Base-by-base conservation (phyloP, 2,888 invertebrate genomes). In the Ischnura elegans region DNA sequence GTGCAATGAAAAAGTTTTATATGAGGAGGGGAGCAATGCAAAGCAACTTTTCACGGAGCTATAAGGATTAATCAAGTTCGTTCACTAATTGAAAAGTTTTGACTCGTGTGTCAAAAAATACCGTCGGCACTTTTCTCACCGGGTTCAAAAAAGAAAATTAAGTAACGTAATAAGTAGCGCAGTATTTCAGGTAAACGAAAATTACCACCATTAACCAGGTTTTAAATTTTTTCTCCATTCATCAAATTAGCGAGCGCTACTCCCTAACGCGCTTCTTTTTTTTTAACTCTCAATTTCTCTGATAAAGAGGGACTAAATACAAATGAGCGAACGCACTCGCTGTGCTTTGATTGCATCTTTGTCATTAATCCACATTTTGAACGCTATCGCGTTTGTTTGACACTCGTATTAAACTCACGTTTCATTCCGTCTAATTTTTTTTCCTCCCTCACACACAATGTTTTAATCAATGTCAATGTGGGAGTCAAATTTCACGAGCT, bases 271-370 rank as follows among this genome's bases (percentile, higher is more conserved):
- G 51, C 8, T 19, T 16, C 6, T 76, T 76, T 61, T 76, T 61
- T 76, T 76, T 36, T 10, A 36, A 76, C 36, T 76, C 36, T 0
- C 76, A 76, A 76, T 76, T 13, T 36, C 16, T n/a, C 36, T 36
- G 76, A 76, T 76, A 76, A 76, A 76, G 29, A 76, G 76, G 10
- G 76, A 10, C 76, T 76, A 76, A 76, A 76, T 36, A 36, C 76
- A 36, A 76, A n/a, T 76, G 76, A 76, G 76, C 36, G n/a, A 10
- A 36, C 76, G 16, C 76, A 36, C 36, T 29, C 76, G 29, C 29
- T 13, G 76, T 76, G 76, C 29, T 36, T 76, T 76, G 76, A 76
- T 76, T 76, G 76, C 76, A 76, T 76, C 76, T 76, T 76, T 76
- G 76, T 76, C 36, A 36, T 76, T 36, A 76, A 76, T 76, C 76